Base-by-base conservation (phyloP, 1,140 invertebrate species). In the Bombus picipes region DNA sequence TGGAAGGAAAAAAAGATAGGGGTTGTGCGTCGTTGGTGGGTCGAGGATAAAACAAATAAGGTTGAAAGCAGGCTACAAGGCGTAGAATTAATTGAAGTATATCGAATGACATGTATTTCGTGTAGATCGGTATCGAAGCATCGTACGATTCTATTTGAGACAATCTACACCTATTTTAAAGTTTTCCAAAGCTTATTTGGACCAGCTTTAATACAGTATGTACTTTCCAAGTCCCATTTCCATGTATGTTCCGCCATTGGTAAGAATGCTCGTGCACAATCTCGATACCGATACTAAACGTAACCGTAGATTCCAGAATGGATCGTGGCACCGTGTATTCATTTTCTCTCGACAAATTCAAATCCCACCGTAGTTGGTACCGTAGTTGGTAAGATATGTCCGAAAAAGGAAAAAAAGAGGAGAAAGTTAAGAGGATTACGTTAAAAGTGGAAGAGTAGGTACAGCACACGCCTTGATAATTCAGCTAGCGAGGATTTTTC, bases 291-390 rank as follows among this genome's bases (percentile, higher is more conserved):
- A 89, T 75, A 81, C 57, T 39, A 32, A 70, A 71, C 59, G 76
- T n/a, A 85, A 83, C 72, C 79, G 53, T 68, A 47, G 65, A 88
- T 83, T 79, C 83, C 57, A 59, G 74, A 88, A 72, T 43, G 41
- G 72, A 87, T 71, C 41, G 65, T 57, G 81, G 57, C n/a, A 53
- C 25, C 25, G 59, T 34, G 47, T 81, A 72, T 59, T 53, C 66
- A 53, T 85, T 90, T 90, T 78, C 88, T 66, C 65, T 77, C 41
- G 68, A 86, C 86, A 88, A 90, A 88, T 89, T 87, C 88, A 83
- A 79, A 83, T 83, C 37, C 68, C 32, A 32, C 62, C 32, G 86
- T 85, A 88, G 85, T 83, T 53, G 47, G 18, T 53, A 53, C 78
- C 83, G 66, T n/a, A n/a, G 28, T 8, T 41, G 57, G 68, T 53